These are phyloP conservation scores for Drosophila helvetica DNA, from an alignment of 2,888 invertebrate species.

Conservation along the genomic window DNA sequence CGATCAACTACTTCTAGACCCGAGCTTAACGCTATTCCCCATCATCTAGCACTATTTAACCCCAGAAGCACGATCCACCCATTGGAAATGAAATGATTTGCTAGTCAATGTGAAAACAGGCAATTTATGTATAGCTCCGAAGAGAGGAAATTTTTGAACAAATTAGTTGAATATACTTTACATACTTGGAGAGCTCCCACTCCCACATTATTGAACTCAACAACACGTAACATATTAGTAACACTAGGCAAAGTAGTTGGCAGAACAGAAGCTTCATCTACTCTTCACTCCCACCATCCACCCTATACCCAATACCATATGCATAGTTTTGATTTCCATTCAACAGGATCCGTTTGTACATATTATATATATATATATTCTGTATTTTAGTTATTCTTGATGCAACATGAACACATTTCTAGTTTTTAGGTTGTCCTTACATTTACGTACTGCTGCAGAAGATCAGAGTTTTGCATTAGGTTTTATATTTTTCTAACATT, in stretches of 20 bases:
- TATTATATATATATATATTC: conserved; percentile 26
- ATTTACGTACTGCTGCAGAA: conserved; percentile 24
- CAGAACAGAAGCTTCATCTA: conserved; percentile 4
- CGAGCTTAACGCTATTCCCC: conserved; percentile 16
- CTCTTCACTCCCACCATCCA: conserved; percentile 4
- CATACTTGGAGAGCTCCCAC: conserved; percentile 33
- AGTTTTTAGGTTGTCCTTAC: conserved; percentile 42
- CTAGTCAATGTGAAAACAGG: conserved; percentile 76
- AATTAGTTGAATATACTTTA: conserved; percentile 60
- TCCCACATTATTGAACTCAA: conserved; percentile 7
- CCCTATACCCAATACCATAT: neutral
- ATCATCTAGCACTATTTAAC: conserved; percentile 41
- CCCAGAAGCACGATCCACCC: conserved; percentile 29
- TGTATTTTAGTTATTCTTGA: conserved; percentile 36
- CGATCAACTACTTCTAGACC: conserved; percentile 15
- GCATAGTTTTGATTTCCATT: conserved; percentile 34
- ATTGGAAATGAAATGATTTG: conserved; percentile 70
- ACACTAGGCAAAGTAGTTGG: conserved; percentile 20
- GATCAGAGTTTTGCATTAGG: conserved; percentile 22
- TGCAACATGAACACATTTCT: conserved; percentile 60
- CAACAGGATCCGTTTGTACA: conserved; percentile 24
- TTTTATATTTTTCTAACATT: conserved; percentile 3
- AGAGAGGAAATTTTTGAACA: conserved; percentile 60
- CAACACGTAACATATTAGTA: neutral
- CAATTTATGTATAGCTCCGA: conserved; percentile 66